Conservation (phyloP, 2,797 vertebrate genomes). For the Thaleichthys pacificus region DNA sequence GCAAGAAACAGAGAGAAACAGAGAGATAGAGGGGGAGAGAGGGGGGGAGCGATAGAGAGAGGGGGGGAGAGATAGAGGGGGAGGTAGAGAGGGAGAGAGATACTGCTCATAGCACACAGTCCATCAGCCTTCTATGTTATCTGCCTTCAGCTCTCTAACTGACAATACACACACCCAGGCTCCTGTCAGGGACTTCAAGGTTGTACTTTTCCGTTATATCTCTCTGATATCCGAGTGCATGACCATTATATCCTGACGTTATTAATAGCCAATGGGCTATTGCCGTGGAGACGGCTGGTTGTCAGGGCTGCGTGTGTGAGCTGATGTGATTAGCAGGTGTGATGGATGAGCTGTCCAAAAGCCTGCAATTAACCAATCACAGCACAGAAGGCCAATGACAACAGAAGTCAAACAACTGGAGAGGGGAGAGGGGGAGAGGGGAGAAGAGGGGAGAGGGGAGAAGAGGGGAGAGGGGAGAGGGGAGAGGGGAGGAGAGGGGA, state of each 20-base stretch:
- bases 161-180: not conserved
- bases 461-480: too few relatives aligned
- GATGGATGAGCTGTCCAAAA: constrained; percentile 48
- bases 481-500: too few relatives aligned
- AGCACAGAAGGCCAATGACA: constrained; percentile 42
- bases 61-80: not conserved
- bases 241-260: not conserved
- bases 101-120: not conserved
- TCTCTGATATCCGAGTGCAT: not conserved
- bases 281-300: constrained; percentile 41
- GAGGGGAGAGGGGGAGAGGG: not conserved
- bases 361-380: constrained; percentile 51
- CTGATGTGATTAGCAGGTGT: constrained; percentile 53
- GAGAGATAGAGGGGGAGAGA: not conserved
- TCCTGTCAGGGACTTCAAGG: not conserved
- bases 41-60: too few relatives aligned
- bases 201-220: not conserved
- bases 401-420: constrained; percentile 48
- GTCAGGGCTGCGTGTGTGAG: constrained; percentile 29
- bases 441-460: not conserved
- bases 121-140: not conserved
- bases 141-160: not conserved
- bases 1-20: too few relatives aligned
- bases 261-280: constrained; percentile 11
- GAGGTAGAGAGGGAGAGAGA: not conserved